Evolutionary conservation across 2,113 vertebrate species (phyloP).

Genomic region (Callipepla californica): DNA sequence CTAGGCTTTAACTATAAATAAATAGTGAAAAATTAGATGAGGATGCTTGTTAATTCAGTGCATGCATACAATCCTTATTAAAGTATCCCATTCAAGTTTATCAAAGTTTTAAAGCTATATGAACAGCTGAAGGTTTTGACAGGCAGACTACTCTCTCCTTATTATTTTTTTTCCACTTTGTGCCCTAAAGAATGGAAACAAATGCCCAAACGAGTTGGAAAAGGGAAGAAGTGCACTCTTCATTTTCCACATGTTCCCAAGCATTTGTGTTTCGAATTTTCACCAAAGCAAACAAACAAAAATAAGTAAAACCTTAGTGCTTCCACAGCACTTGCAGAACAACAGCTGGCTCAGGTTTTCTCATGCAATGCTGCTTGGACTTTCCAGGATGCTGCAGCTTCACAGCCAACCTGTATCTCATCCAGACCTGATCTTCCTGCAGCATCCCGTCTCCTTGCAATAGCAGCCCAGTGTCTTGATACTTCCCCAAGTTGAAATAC

Average conservation of each 20-base stretch:
- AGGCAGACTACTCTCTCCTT: not conserved
- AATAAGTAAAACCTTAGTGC: not conserved
- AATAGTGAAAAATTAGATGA: slow-evolving; percentile 1
- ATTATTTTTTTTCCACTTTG: not conserved
- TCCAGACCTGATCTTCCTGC: rapidly evolving
- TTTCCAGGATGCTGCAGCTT: not conserved
- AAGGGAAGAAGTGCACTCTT: not conserved
- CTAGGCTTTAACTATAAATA: not conserved
- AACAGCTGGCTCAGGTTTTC: not conserved
- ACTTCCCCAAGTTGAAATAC: not conserved
- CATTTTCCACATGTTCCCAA: not conserved
- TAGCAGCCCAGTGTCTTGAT: not conserved
- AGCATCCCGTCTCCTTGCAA: not conserved
- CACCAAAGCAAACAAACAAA: not conserved
- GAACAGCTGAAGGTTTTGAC: not conserved
- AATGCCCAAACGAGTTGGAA: not conserved
- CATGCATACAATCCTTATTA: not conserved
- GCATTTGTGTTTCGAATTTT: not conserved
- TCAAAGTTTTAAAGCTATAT: not conserved
- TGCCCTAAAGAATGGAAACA: not conserved
- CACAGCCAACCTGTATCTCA: not conserved
- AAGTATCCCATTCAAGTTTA: not conserved
- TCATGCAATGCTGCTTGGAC: not conserved
- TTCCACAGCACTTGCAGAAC: not conserved
- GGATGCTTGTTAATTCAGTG: not conserved